These are phyloP conservation scores for Cerastis leucographa DNA, from an alignment of 2,888 invertebrate species.

Conservation along the genomic window DNA sequence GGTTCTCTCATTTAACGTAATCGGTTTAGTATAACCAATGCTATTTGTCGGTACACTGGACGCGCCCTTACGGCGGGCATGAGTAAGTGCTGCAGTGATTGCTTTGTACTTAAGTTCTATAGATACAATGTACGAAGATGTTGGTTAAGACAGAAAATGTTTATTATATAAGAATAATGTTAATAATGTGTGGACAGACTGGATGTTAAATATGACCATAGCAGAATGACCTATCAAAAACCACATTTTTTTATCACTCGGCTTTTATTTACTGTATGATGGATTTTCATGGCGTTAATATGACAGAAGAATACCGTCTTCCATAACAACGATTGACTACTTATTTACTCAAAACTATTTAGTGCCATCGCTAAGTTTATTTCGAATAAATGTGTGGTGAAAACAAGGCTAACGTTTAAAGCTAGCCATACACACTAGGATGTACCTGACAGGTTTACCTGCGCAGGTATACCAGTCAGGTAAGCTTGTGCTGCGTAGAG, in stretches of 20 bases:
- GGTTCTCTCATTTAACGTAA: conserved; percentile 73
- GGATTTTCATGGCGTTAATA: not conserved
- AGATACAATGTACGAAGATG: not conserved
- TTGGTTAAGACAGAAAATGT: conserved; percentile 9
- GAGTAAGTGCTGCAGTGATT: conserved; percentile 54
- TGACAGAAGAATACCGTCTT: not conserved
- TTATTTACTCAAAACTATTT: not conserved
- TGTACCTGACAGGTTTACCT: no score
- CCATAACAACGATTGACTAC: not conserved
- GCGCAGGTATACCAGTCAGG: no score
- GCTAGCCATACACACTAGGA: no score
- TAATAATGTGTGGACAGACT: not conserved
- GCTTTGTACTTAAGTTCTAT: conserved; percentile 36
- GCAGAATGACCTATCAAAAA: not conserved
- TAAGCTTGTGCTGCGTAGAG: no score
- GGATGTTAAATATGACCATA: not conserved
- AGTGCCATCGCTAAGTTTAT: not conserved
- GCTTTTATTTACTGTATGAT: not conserved
- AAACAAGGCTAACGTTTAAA: not conserved
- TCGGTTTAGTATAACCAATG: conserved; percentile 83
- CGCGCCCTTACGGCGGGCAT: conserved; percentile 57
- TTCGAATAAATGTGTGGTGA: not conserved
- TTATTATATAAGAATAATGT: not conserved
- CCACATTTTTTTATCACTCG: not conserved
- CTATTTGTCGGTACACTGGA: conserved; percentile 79